These are phyloP conservation scores for Chloebia gouldiae DNA, from an alignment of 2,113 vertebrate species.

Conservation along the genomic window DNA sequence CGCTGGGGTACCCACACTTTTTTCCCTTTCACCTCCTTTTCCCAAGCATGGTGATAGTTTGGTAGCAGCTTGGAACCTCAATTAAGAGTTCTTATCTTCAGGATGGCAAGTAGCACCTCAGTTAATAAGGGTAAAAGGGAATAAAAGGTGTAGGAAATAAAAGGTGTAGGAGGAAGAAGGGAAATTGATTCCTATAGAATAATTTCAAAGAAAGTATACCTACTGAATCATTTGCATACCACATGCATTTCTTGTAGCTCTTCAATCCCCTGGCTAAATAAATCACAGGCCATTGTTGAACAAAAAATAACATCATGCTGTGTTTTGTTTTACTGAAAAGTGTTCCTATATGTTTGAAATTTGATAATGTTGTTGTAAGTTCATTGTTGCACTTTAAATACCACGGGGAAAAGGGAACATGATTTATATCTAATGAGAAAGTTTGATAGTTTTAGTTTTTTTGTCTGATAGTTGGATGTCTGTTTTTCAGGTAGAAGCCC, in stretches of 20 bases:
- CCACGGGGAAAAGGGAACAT: background rate
- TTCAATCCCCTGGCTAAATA: background rate
- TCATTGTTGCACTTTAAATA: background rate
- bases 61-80: background rate
- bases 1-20: background rate
- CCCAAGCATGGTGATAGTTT: background rate
- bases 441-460: background rate
- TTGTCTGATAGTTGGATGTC: background rate
- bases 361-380: background rate
- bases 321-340: background rate
- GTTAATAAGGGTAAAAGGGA: conserved; percentile 13
- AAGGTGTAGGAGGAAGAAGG: background rate
- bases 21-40: background rate
- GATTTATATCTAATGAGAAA: background rate
- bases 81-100: background rate
- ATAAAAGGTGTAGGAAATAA: background rate
- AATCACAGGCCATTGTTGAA: background rate
- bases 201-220: background rate
- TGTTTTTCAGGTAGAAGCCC: background rate
- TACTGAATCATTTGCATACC: background rate
- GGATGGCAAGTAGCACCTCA: background rate
- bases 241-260: background rate
- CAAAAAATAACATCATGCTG: background rate
- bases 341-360: background rate
- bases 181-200: background rate